Evolutionary conservation across 1,140 invertebrate genomes (phyloP).

Genomic region (Aphaenogaster ashmeadi): DNA sequence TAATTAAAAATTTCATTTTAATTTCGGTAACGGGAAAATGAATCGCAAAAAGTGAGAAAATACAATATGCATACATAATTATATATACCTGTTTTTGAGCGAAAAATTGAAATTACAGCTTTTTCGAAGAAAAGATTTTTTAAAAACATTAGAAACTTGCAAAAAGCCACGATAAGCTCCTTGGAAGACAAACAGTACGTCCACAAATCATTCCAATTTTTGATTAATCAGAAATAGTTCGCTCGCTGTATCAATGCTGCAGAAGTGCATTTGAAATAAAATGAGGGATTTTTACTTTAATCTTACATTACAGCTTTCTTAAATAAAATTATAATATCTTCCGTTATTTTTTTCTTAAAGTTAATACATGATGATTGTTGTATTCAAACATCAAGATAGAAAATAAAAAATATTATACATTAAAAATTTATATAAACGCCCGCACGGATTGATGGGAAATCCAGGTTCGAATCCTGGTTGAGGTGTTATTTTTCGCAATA

Average conservation of each 20-base stretch:
- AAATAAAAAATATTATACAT: neutral
- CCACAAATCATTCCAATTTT: neutral
- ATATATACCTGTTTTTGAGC: neutral
- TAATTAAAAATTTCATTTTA: slow-evolving; percentile 21
- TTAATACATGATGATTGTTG: neutral
- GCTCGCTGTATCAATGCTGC: neutral
- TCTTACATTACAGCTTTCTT: neutral
- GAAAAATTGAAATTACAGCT: neutral
- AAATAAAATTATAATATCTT: neutral
- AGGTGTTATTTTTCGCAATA: too few species aligned
- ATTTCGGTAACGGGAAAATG: neutral
- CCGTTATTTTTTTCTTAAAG: neutral
- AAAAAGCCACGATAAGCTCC: neutral
- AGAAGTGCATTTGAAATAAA: neutral
- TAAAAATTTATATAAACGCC: neutral
- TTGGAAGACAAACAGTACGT: neutral
- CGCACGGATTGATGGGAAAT: too few species aligned
- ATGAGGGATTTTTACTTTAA: neutral
- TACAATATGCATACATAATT: neutral
- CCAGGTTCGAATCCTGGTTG: too few species aligned
- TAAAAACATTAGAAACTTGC: neutral
- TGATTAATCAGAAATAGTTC: neutral
- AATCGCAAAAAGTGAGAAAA: neutral
- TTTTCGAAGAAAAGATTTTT: neutral
- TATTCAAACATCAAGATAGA: neutral